Conservation (phyloP, 2,113 vertebrate genomes). For the Ascaphus truei region DNA sequence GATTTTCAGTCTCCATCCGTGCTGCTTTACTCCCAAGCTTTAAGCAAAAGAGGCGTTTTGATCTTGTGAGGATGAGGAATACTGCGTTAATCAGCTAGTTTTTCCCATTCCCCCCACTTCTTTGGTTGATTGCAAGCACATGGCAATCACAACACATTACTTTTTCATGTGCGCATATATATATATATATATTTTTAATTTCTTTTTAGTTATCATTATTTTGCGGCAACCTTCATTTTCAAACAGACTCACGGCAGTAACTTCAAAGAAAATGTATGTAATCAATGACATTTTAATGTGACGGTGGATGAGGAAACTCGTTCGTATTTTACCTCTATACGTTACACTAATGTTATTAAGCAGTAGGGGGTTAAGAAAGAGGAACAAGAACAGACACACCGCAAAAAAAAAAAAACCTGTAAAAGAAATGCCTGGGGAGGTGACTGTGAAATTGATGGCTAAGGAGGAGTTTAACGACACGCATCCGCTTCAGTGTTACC, state of each 20-base stretch:
- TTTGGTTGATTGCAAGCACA: background rate
- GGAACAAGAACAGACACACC: background rate
- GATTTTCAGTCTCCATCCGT: no score
- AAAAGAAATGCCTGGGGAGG: conserved; percentile 2
- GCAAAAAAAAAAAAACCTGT: background rate
- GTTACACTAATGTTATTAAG: conserved; percentile 25
- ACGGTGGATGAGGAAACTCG: conserved; percentile 3
- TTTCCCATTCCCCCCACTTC: no score
- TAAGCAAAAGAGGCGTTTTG: no score
- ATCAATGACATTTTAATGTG: conserved; percentile 22
- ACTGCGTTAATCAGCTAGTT: background rate
- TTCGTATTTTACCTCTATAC: conserved; percentile 22
- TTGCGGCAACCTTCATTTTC: background rate
- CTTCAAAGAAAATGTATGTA: conserved; percentile 18
- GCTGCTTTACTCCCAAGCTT: background rate
- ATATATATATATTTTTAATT: conserved; percentile 2
- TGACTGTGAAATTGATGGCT: conserved; percentile 18
- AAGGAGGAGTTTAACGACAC: conserved; percentile 18
- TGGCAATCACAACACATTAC: background rate
- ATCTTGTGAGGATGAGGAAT: no score
- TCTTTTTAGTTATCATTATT: conserved; percentile 6
- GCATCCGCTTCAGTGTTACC: background rate
- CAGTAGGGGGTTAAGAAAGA: conserved; percentile 27
- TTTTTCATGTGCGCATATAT: background rate
- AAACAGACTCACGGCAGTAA: conserved; percentile 10